Evolutionary conservation across 2,888 invertebrate species (phyloP), one percentile per base, ranked within the genome.

Genomic region (Mythimna impura): DNA sequence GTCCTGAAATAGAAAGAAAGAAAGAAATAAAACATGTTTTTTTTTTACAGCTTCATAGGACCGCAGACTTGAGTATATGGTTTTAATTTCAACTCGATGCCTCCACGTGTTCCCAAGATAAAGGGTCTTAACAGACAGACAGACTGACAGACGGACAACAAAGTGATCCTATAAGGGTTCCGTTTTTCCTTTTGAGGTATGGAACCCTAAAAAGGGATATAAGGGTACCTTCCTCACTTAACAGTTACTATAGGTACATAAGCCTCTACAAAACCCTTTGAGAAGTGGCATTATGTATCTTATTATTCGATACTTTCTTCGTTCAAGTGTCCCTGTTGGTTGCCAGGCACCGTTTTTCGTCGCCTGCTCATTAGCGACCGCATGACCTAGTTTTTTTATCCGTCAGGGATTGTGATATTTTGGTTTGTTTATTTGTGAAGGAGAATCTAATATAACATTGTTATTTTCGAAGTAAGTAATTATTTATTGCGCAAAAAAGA

Each of bases 381-480:
- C 17, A 36, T 80, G 78, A 80, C 80, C 78, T 66, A 75, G 40
- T 75, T 78, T 22, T 36, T 40, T 54, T 40, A 47, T 74, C 68
- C 68, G n/a, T n/a, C 55, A 80, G 69, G 66, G 75, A 69, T 76
- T 76, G 58, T 55, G 30, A 30, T 66, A 20, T 76, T 66, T 66
- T 36, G 12, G 62, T 20, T 47, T 50, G 6, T 1, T 14, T 61
- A 36, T 52, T 64, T 10, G 50, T 58, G 14, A 40, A n/a, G 14
- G 6, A 30, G n/a, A n/a, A 9, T 60, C 22, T 47, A 14, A 3
- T 25, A 14, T n/a, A 25, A 25, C 25, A 17, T 25, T 25, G 14
- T 2, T n/a, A 63, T 55, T n/a, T 22, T 57, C 30, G 30, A 30
- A 3, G 30, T 30, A 3, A 30, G 3, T 3, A 30, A 30, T 30